A percentile compares a stretch with the other conserved stretches of the same genome.
Conservation (phyloP, 1,140 invertebrate genomes). For the Pomphorhynchus laevis region DNA sequence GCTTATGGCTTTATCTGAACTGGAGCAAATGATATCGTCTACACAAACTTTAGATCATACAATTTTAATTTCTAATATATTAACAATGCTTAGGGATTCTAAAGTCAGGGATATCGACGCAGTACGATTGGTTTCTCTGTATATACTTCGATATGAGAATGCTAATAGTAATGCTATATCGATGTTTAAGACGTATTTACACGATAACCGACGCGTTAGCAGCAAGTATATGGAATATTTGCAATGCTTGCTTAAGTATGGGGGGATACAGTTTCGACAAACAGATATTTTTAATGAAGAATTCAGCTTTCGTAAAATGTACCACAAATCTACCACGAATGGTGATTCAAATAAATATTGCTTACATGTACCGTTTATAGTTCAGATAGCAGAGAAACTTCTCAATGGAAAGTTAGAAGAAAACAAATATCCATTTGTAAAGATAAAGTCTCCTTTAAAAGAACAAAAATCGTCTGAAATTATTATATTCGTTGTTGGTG, state of each 20-base stretch:
- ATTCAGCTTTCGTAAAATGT: no score
- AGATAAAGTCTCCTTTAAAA: constrained; percentile 20
- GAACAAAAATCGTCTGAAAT: constrained; percentile 36
- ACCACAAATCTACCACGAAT: constrained; percentile 25
- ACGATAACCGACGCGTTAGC: background rate
- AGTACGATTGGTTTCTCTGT: constrained; percentile 49
- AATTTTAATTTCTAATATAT: background rate
- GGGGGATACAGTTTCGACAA: constrained; percentile 34
- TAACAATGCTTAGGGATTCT: constrained; percentile 28
- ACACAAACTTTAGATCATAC: background rate
- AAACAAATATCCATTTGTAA: constrained; percentile 39
- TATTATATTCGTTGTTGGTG: constrained; percentile 69
- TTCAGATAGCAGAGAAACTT: constrained; percentile 47
- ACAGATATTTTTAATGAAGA: constrained; percentile 40
- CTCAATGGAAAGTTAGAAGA: constrained; percentile 48
- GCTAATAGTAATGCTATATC: constrained; percentile 13
- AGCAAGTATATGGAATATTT: constrained; percentile 22
- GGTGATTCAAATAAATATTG: constrained; percentile 89
- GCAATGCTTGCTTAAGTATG: constrained; percentile 36
- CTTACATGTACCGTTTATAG: constrained; percentile 50
- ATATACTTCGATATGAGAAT: constrained; percentile 57
- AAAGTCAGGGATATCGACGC: constrained; percentile 41
- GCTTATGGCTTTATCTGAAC: constrained; percentile 59
- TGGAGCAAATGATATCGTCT: constrained; percentile 32
- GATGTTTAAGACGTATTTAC: background rate